These are phyloP conservation scores for Eunapius fragilis DNA, from an alignment of 37 sponge, comb jelly and placozoan genomes.

Conservation along the genomic window DNA sequence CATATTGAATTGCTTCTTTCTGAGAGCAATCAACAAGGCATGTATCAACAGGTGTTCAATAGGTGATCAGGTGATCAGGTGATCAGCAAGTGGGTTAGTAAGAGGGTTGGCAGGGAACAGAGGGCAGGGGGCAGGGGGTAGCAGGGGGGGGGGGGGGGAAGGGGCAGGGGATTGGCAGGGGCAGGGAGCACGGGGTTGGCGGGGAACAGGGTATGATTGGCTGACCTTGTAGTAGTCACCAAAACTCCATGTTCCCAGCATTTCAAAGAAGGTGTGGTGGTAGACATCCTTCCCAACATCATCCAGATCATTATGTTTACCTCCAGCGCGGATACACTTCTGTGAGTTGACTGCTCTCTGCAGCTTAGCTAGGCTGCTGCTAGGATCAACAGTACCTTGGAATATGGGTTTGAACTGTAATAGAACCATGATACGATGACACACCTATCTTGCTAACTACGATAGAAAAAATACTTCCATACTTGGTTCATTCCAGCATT, in stretches of 20 bases:
- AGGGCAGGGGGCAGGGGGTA: too few species aligned
- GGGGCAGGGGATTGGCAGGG: background rate
- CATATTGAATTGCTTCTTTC: conserved; percentile 56
- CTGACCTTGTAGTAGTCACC: conserved; percentile 89
- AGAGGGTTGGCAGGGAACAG: too few species aligned
- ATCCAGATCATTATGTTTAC: conserved; percentile 95
- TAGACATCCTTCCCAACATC: conserved; percentile 91
- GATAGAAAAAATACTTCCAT: background rate
- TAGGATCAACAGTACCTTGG: conserved; percentile 95
- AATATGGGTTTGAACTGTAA: conserved; percentile 93
- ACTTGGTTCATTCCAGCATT: conserved; percentile 96
- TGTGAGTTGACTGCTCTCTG: conserved; percentile 81
- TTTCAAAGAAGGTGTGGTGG: conserved; percentile 97
- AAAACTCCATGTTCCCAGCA: conserved; percentile 93
- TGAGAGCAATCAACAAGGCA: background rate
- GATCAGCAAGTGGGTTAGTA: too few species aligned
- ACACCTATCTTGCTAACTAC: background rate
- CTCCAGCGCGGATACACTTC: conserved; percentile 94
- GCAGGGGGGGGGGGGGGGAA: too few species aligned
- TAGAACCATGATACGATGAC: conserved; percentile 29
- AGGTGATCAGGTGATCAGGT: too few species aligned
- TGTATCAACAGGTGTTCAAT: too few species aligned
- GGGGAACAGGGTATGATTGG: background rate
- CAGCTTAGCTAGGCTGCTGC: conserved; percentile 86
- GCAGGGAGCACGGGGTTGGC: background rate